Evolutionary conservation across 2,797 vertebrate species (phyloP).

Genomic region (Muraenolepis orangiensis): DNA sequence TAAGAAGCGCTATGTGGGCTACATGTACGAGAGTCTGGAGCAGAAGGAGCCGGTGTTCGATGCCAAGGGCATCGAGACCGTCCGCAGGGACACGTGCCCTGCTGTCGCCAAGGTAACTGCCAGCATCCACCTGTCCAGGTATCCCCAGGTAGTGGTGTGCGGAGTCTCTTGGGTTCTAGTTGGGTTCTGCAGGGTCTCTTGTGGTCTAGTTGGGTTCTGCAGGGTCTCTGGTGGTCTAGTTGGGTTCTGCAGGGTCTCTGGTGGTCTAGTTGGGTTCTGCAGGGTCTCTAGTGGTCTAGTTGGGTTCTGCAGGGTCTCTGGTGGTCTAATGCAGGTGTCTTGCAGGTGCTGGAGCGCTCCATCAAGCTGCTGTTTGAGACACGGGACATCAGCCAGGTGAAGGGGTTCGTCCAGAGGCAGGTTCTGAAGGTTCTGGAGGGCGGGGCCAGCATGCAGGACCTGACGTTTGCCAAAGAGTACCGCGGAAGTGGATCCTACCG

Average conservation of each 20-base stretch:
- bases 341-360: conserved; percentile 92
- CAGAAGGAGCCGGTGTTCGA: conserved; percentile 95
- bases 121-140: conserved; percentile 11
- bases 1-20: conserved; percentile 97
- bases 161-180: not conserved
- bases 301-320: conserved; percentile 63
- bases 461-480: conserved; percentile 97
- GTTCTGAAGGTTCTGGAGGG: conserved; percentile 91
- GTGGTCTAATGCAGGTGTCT: not conserved
- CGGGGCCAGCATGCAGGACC: conserved; percentile 92
- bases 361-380: conserved; percentile 97
- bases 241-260: not conserved
- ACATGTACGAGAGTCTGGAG: conserved; percentile 95
- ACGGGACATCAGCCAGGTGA: conserved; percentile 95
- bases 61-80: conserved; percentile 97
- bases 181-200: not conserved
- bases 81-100: conserved; percentile 91
- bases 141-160: not conserved
- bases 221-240: not conserved
- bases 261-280: not conserved
- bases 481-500: conserved; percentile 85
- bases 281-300: not conserved
- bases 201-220: too few relatives aligned
- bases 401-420: conserved; percentile 92
- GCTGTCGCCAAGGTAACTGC: conserved; percentile 95